Percentiles rank a stretch among this genome's conserved stretches.
Evolutionary conservation across 2,797 vertebrate genomes (phyloP).

Genomic region (Gouania willdenowi): DNA sequence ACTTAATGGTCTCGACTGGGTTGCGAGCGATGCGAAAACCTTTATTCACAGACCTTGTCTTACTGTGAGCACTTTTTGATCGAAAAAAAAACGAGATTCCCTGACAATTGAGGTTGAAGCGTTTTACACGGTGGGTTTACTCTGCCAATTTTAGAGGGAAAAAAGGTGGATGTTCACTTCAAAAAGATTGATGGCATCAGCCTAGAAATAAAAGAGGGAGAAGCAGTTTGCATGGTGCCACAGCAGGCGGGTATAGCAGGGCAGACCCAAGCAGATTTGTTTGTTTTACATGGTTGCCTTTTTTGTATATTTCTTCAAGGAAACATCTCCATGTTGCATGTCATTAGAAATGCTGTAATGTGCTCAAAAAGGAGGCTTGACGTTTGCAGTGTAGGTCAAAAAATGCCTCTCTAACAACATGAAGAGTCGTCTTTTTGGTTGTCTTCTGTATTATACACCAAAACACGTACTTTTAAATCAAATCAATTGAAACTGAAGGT

Average conservation of each 20-base stretch:
- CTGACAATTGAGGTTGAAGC: constrained; percentile 61
- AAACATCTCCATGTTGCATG: no score
- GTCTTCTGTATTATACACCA: no score
- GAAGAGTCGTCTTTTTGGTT: no score
- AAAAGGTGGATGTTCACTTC: constrained; percentile 54
- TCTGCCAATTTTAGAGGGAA: constrained; percentile 59
- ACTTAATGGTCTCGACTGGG: constrained; percentile 74
- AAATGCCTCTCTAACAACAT: no score
- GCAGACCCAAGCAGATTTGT: constrained; percentile 39
- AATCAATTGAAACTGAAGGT: no score
- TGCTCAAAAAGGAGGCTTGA: no score
- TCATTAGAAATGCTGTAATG: no score
- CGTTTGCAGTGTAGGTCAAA: no score
- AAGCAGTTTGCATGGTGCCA: constrained; percentile 34
- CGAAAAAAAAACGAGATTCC: constrained; percentile 68
- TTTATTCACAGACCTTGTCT: constrained; percentile 65
- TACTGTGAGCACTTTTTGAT: constrained; percentile 56
- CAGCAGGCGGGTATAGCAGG: constrained; percentile 44
- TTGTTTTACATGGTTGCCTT: constrained; percentile 47
- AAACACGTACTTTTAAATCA: no score
- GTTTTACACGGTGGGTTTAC: constrained; percentile 69
- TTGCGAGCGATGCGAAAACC: constrained; percentile 65
- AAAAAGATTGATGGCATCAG: constrained; percentile 60
- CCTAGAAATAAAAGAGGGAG: constrained; percentile 41
- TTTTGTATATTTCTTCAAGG: constrained; percentile 43